Base-by-base conservation (phyloP, 1,140 invertebrate species). In the Saxidomus purpurata region DNA sequence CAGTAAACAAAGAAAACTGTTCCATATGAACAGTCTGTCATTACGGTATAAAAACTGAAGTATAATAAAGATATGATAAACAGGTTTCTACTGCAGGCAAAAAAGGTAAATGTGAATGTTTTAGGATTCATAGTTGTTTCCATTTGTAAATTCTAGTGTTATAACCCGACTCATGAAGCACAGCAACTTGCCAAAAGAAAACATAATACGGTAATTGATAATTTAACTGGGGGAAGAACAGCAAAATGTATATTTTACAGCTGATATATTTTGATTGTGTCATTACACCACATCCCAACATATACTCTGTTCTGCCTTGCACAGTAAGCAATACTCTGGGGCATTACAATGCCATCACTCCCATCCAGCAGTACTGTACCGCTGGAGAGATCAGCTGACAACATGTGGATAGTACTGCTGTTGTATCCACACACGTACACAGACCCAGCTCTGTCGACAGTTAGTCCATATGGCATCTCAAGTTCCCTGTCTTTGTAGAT, bases 351-450 rank as follows among this genome's bases (percentile, higher is more conserved):
- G 9, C 40, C 76, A 9, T 55, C 47, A 49, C 43, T 43, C 6
- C 4, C 40, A 6, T 55, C 76, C 11, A 80, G 76, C 19, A 80
- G 15, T 49, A 49, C 43, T 25, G n/a, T 36, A 19, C 34, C 43
- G 2, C 19, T 49, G 4, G 13, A 34, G 3, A 55, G 40, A 11
- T 80, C 49, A 52, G 4, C 34, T 9, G 43, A 28, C 19, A 80
- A 3, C 19, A 4, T 17, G 25, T 55, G 49, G 1, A 80, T 43
- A 38, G n/a, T 80, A n/a, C 40, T 49, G 31, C 34, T 40, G 31
- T 80, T 28, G 25, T 47, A 38, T 28, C 76, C 76, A 52, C 76
- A 80, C 15, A 80, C 76, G 34, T 52, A 80, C 8, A 80, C 47
- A 52, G 1, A 22, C 11, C 76, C 76, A 28, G 0, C 11, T 1